These are phyloP conservation scores for Acrocyrtus sp. DNA, from an alignment of 2,888 invertebrate species.

Conservation along the genomic window DNA sequence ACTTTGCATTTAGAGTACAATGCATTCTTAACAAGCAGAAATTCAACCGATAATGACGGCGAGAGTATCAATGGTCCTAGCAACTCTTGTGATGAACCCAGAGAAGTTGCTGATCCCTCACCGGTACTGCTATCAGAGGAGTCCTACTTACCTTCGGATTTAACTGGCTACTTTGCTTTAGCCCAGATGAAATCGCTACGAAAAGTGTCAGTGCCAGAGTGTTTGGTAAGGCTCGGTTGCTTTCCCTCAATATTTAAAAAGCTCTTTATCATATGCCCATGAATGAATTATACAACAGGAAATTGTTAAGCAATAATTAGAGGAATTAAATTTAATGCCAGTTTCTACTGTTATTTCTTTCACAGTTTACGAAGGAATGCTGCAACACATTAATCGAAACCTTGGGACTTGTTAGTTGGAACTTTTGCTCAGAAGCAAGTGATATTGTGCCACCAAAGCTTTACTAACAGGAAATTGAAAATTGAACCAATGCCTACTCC, in stretches of 20 bases:
- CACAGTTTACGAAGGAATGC: constrained; percentile 27
- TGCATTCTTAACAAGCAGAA: constrained; percentile 34
- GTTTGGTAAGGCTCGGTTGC: constrained; percentile 5
- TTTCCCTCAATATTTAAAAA: neutral
- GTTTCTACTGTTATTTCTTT: neutral
- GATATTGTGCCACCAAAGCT: constrained; percentile 39
- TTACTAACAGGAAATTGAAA: neutral
- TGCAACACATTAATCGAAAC: constrained; percentile 24
- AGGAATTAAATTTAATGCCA: neutral
- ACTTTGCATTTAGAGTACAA: constrained; percentile 38
- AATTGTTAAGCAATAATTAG: neutral
- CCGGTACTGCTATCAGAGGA: too few relatives aligned
- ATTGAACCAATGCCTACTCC: too few relatives aligned
- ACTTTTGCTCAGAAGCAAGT: constrained; percentile 34
- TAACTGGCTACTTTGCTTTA: constrained; percentile 34
- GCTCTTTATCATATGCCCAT: too few relatives aligned
- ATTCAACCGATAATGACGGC: neutral
- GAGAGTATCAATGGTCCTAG: neutral
- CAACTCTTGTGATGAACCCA: too few relatives aligned
- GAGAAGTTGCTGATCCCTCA: too few relatives aligned
- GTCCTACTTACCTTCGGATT: constrained; percentile 29
- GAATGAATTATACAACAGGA: too few relatives aligned
- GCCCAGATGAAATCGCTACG: constrained; percentile 28
- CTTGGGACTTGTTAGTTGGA: constrained; percentile 32
- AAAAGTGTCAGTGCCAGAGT: constrained; percentile 28